These are phyloP conservation scores for Cactoblastis cactorum DNA, from an alignment of 2,888 invertebrate species.

Conservation along the genomic window DNA sequence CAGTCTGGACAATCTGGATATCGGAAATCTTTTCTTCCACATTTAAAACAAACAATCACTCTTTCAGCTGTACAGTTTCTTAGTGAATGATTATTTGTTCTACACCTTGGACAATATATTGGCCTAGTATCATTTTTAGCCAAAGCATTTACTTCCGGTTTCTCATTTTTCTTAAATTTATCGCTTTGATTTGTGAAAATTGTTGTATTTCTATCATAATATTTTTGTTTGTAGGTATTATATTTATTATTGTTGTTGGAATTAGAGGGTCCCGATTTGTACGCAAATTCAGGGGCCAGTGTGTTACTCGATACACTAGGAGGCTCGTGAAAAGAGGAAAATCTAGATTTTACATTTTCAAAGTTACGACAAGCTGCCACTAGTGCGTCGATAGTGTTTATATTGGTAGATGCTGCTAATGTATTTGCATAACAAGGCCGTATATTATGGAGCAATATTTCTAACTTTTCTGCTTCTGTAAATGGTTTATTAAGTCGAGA, in stretches of 20 bases:
- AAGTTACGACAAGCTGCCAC: not conserved
- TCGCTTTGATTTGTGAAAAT: no score
- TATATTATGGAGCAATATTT: not conserved
- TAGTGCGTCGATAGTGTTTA: not conserved
- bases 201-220: not conserved
- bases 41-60: constrained; percentile 22
- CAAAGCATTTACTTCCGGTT: no score
- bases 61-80: constrained; percentile 13
- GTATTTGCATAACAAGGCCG: not conserved
- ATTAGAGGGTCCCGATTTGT: not conserved
- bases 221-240: not conserved
- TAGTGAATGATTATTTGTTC: not conserved
- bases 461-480: not conserved
- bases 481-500: not conserved
- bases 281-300: not conserved
- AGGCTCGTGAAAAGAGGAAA: not conserved
- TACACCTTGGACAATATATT: not conserved
- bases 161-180: no score
- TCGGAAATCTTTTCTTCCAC: constrained; percentile 19
- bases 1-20: constrained; percentile 18
- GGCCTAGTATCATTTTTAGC: no score
- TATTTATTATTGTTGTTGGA: not conserved
- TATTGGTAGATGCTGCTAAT: not conserved
- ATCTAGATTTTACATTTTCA: not conserved
- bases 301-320: not conserved